Conservation (phyloP, 1,140 invertebrate genomes). For the Papilio aristodemus region DNA sequence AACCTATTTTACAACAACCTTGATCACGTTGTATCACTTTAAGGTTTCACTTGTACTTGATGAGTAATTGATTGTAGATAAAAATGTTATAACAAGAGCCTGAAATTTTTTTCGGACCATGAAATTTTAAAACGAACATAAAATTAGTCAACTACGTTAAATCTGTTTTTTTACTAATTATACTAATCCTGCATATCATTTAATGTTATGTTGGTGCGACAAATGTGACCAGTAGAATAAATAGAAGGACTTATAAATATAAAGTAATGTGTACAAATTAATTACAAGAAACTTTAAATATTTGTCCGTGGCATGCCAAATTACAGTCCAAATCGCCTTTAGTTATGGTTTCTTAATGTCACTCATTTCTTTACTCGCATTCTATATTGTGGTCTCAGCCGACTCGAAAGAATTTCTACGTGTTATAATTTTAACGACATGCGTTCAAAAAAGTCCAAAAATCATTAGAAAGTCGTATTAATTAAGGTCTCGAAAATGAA, state of each 20-base stretch:
- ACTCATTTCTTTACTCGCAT: not conserved
- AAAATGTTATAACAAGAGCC: no score
- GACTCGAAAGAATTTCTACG: not conserved
- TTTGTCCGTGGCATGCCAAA: slow-evolving; percentile 2
- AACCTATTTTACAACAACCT: slow-evolving; percentile 36
- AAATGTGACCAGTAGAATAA: no score
- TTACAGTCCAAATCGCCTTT: not conserved
- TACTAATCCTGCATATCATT: no score
- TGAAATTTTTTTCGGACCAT: no score
- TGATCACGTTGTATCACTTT: not conserved
- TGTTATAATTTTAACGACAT: slow-evolving; percentile 23
- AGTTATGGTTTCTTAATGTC: slow-evolving; percentile 27
- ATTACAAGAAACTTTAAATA: not conserved
- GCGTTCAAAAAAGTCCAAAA: slow-evolving; percentile 16
- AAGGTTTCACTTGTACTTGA: not conserved
- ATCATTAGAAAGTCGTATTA: slow-evolving; percentile 29
- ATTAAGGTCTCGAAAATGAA: slow-evolving; percentile 31
- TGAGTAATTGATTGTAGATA: slow-evolving; percentile 15
- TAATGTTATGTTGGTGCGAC: no score
- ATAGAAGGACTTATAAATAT: not conserved
- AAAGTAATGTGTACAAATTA: not conserved
- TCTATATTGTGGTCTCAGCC: slow-evolving; percentile 4
- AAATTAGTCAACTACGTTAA: no score
- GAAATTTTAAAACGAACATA: no score
- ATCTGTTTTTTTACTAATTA: slow-evolving; percentile 16